Conservation (phyloP, 2,888 invertebrate genomes). For the Camptogramma bilineatum region DNA sequence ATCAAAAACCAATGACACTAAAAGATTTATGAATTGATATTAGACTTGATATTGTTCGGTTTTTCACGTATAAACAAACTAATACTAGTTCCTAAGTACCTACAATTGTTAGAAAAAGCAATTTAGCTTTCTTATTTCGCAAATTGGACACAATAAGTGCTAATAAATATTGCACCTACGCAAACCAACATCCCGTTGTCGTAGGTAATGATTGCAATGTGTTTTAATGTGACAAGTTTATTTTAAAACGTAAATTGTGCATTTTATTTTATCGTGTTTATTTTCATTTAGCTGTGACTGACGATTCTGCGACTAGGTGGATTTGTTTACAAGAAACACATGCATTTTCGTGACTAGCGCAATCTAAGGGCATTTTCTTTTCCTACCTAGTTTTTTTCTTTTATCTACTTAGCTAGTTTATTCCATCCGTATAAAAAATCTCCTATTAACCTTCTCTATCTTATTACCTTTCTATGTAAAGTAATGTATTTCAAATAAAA, state of each 20-base stretch:
- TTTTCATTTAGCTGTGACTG: constrained; percentile 27
- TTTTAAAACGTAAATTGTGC: constrained; percentile 32
- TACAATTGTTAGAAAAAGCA: constrained; percentile 12
- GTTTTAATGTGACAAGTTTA: constrained; percentile 34
- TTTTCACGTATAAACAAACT: no score
- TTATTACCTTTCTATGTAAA: no score
- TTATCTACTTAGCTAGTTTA: no score
- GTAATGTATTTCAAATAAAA: no score
- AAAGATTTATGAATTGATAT: no score
- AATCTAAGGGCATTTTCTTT: not conserved
- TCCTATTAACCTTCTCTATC: no score
- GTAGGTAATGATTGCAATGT: constrained; percentile 47
- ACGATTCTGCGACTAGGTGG: not conserved
- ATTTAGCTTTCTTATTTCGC: constrained; percentile 20
- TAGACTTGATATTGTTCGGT: no score
- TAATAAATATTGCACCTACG: constrained; percentile 52
- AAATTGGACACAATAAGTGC: constrained; percentile 19
- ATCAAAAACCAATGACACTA: no score
- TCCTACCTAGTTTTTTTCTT: not conserved
- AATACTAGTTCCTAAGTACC: not conserved
- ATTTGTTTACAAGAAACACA: constrained; percentile 4
- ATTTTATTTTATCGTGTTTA: constrained; percentile 36
- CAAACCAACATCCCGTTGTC: constrained; percentile 46
- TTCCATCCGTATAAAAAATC: no score
- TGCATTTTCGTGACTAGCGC: not conserved